Evolutionary conservation across 2,888 invertebrate species (phyloP).

Genomic region (Scaptomyza reducta): DNA sequence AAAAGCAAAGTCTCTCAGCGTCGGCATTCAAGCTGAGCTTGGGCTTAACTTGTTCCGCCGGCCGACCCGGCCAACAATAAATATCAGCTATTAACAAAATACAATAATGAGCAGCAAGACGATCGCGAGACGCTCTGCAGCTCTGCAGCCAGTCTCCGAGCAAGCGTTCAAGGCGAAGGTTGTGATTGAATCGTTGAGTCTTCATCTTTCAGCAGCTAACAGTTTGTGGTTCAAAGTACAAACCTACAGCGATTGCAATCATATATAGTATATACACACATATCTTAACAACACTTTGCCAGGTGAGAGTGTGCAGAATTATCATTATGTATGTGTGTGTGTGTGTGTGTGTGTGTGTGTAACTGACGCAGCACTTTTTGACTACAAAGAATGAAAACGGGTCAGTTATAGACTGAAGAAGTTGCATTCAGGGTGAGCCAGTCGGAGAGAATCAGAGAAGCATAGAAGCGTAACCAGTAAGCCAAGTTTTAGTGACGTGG

Average conservation of each 20-base stretch:
- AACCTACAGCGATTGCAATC: slow-evolving; percentile 29
- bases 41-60: slow-evolving; percentile 53
- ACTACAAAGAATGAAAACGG: slow-evolving; percentile 53
- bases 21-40: slow-evolving; percentile 45
- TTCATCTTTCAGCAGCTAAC: slow-evolving; percentile 17
- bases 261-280: slow-evolving; percentile 21
- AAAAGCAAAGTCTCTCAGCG: slow-evolving; percentile 5
- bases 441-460: slow-evolving; percentile 9
- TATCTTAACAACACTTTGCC: slow-evolving; percentile 29
- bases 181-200: slow-evolving; percentile 53
- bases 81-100: slow-evolving; percentile 48
- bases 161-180: slow-evolving; percentile 83
- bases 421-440: slow-evolving; percentile 43
- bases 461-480: slow-evolving; percentile 68
- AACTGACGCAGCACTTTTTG: slow-evolving; percentile 45
- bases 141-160: slow-evolving; percentile 68
- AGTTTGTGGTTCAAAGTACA: slow-evolving; percentile 63
- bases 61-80: slow-evolving; percentile 45
- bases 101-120: slow-evolving; percentile 42
- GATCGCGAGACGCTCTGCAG: slow-evolving; percentile 38
- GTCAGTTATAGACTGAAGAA: slow-evolving; percentile 56
- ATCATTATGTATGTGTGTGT: no score
- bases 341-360: no score
- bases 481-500: slow-evolving; percentile 71
- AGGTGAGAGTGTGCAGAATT: slow-evolving; percentile 58